A percentile compares a stretch with the other conserved stretches of the same genome.
phyloP scores from a whole-genome alignment of 2,797 vertebrate genomes.

The Anisognathus igniventris region DNA sequence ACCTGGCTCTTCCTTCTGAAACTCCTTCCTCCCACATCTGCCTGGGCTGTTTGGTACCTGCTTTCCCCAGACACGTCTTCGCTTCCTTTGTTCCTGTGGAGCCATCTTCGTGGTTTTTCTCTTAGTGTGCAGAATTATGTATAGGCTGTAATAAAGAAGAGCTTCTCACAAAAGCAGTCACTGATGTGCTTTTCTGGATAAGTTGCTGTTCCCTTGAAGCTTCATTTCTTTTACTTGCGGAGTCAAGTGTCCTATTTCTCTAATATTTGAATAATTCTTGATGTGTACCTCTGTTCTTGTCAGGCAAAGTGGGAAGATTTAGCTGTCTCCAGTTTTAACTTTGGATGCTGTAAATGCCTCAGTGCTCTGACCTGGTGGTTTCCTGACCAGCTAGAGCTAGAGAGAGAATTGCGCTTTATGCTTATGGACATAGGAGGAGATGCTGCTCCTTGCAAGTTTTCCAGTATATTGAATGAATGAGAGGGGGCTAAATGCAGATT shows the following conservation, averaged over 20 bases:
- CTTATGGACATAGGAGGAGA: neutral
- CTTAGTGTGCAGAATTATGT: accelerated
- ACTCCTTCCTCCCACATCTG: neutral
- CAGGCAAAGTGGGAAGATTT: neutral
- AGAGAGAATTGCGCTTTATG: neutral
- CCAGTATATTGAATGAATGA: neutral
- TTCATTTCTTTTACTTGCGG: neutral
- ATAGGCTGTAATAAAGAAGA: neutral
- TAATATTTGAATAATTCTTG: neutral
- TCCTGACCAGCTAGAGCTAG: neutral
- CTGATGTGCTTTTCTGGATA: neutral
- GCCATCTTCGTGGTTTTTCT: neutral
- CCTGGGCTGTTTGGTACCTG: neutral
- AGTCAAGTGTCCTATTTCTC: neutral
- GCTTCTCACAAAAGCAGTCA: neutral
- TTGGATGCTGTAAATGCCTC: neutral
- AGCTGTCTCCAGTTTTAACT: neutral
- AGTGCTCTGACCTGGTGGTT: neutral
- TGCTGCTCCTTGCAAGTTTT: neutral
- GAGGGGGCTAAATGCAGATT: neutral
- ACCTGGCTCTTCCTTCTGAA: neutral
- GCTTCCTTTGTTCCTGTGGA: neutral
- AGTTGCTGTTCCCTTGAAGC: neutral
- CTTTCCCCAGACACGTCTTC: neutral
- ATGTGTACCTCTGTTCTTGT: neutral